A percentile compares a stretch with the other conserved stretches of the same genome.
Conservation (phyloP, 2,797 vertebrate species). For the Typhlichthys subterraneus region DNA sequence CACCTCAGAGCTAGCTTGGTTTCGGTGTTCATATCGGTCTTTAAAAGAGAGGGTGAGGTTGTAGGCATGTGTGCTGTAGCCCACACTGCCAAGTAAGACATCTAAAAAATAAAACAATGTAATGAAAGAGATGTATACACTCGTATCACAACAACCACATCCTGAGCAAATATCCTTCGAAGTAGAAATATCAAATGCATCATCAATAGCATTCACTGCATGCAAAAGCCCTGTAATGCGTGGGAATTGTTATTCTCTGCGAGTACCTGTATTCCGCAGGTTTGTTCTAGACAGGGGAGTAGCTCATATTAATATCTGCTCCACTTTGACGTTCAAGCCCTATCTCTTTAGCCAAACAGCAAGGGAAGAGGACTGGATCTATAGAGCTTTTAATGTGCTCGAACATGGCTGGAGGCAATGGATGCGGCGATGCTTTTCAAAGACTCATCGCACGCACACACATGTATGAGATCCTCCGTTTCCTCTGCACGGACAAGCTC, state of each 20-base stretch:
- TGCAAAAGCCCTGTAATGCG: slow-evolving; percentile 25
- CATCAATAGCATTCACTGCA: slow-evolving; percentile 23
- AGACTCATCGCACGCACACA: slow-evolving; percentile 2
- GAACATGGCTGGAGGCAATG: slow-evolving; percentile 42
- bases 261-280: slow-evolving; percentile 33
- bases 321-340: slow-evolving; percentile 23
- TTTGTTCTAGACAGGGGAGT: slow-evolving; percentile 26
- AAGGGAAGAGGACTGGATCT: slow-evolving; percentile 34
- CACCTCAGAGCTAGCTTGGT: slow-evolving; percentile 26
- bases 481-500: slow-evolving; percentile 10
- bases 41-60: slow-evolving; percentile 32
- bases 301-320: slow-evolving; percentile 37
- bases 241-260: slow-evolving; percentile 45
- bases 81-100: slow-evolving; percentile 36
- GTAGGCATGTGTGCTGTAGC: slow-evolving; percentile 38
- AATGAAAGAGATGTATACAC: slow-evolving; percentile 38
- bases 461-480: not conserved
- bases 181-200: slow-evolving; percentile 15
- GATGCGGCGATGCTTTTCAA: slow-evolving; percentile 27
- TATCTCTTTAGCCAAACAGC: slow-evolving; percentile 27
- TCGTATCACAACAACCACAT: slow-evolving; percentile 37
- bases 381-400: slow-evolving; percentile 45
- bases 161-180: slow-evolving; percentile 40
- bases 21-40: slow-evolving; percentile 45
- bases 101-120: slow-evolving; percentile 31